Evolutionary conservation across 2,888 invertebrate species (phyloP).

Genomic region (Electrophaes corylata): DNA sequence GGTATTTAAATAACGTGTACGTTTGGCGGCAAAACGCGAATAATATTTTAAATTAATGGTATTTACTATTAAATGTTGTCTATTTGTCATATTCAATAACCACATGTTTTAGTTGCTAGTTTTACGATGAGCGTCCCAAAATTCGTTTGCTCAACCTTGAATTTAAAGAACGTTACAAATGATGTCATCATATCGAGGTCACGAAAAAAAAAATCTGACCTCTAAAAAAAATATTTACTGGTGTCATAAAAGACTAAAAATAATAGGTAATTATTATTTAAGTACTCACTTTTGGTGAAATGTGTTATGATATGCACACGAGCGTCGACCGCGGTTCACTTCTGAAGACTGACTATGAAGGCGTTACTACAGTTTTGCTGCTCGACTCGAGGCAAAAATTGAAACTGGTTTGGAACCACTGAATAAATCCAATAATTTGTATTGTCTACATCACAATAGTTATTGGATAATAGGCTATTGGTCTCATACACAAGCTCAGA

Average conservation of each 20-base stretch:
- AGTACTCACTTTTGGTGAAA: neutral
- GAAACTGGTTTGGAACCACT: neutral
- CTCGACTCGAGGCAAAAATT: neutral
- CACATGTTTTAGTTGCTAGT: neutral
- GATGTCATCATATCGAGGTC: neutral
- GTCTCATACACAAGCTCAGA: no score
- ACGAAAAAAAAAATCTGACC: neutral
- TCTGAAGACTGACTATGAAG: neutral
- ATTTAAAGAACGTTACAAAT: neutral
- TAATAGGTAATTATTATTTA: neutral
- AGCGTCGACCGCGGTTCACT: neutral
- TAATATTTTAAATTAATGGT: no score
- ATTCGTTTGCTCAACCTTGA: neutral
- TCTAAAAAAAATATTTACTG: neutral
- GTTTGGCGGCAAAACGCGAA: no score
- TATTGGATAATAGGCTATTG: no score
- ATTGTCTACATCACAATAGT: neutral
- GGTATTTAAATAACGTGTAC: no score
- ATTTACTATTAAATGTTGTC: no score
- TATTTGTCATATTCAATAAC: neutral
- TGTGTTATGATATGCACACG: neutral
- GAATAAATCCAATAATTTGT: neutral
- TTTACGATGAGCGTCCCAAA: neutral
- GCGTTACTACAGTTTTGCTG: neutral
- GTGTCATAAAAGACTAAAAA: neutral